Evolutionary conservation across 1,140 invertebrate species (phyloP).

Genomic region (Papilio polyxenes): DNA sequence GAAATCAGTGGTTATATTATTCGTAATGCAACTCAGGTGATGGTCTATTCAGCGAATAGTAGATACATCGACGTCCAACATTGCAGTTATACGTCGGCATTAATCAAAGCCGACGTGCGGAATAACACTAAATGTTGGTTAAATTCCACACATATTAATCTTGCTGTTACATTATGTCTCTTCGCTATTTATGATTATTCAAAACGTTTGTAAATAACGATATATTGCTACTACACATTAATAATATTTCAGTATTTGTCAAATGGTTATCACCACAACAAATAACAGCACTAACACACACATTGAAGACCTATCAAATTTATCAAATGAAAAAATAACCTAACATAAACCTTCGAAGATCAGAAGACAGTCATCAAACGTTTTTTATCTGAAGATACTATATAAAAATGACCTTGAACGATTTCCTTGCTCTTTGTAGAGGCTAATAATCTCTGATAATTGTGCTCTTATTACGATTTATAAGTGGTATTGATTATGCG

Average conservation of each 20-base stretch:
- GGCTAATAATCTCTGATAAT: too few species aligned
- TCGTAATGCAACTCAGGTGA: neutral
- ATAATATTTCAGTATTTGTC: neutral
- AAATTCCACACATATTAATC: slow-evolving; percentile 15
- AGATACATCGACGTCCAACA: neutral
- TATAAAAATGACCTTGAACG: too few species aligned
- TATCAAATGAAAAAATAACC: too few species aligned
- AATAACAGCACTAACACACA: neutral
- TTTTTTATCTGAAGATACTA: too few species aligned
- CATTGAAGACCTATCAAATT: neutral
- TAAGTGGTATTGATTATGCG: neutral
- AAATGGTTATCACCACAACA: neutral
- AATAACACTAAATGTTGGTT: slow-evolving; percentile 5
- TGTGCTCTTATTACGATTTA: too few species aligned
- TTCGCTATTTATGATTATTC: slow-evolving; percentile 13
- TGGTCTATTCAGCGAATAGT: neutral
- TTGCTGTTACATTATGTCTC: slow-evolving; percentile 19
- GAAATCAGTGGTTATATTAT: neutral
- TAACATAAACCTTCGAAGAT: too few species aligned
- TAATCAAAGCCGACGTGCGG: slow-evolving; percentile 14
- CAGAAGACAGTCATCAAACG: too few species aligned
- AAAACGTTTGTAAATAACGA: neutral
- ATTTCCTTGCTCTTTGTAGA: too few species aligned
- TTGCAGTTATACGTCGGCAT: slow-evolving; percentile 1
- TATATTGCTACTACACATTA: neutral